Conservation (phyloP, 2,113 vertebrate species). For the Macheiramphus alcinus region DNA sequence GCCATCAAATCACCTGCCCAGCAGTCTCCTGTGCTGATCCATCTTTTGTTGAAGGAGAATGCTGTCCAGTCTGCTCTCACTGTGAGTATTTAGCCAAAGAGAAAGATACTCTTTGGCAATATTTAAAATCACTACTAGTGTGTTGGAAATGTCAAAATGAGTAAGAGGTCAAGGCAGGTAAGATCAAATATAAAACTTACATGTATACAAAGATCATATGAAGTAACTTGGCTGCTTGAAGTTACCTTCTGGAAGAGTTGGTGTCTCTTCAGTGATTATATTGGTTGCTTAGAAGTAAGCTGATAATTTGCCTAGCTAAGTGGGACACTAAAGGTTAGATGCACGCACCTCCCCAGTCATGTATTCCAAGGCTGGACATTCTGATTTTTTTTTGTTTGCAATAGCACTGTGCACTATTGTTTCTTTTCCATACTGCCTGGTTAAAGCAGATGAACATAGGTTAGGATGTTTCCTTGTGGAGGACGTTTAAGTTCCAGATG, state of each 20-base stretch:
- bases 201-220: not conserved
- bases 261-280: not conserved
- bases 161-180: not conserved
- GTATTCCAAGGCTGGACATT: not conserved
- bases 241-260: not conserved
- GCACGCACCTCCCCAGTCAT: not conserved
- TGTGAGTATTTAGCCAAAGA: constrained; percentile 76
- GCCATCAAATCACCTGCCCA: constrained; percentile 91
- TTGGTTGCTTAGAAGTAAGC: not conserved
- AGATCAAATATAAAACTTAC: not conserved
- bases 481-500: not conserved
- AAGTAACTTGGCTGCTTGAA: not conserved
- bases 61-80: constrained; percentile 86
- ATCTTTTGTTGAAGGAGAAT: constrained; percentile 88
- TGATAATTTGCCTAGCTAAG: not conserved
- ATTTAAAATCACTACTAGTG: not conserved
- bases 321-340: not conserved
- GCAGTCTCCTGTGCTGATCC: constrained; percentile 87
- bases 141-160: not conserved
- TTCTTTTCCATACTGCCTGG: not conserved
- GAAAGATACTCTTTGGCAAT: not conserved
- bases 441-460: not conserved
- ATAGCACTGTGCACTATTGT: not conserved
- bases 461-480: not conserved
- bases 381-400: not conserved